Base-by-base conservation (phyloP, 92 coral and sea anemone genomes). In the Zoanthus sansibaricus region DNA sequence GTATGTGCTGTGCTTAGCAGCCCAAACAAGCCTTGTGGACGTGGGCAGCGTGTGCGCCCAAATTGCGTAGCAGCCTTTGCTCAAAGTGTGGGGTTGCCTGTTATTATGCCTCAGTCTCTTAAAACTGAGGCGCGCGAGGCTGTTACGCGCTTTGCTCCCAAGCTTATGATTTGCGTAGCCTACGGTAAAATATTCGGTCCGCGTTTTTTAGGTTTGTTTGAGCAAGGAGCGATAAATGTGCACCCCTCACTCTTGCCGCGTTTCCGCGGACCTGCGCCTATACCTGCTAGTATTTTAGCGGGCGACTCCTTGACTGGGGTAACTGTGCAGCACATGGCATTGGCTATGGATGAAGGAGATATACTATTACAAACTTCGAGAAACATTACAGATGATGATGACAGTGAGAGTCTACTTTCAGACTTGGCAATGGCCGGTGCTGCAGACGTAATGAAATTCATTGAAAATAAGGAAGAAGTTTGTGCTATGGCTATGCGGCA, bases 211-310 rank as follows among this genome's bases (percentile, higher is more conserved):
- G 13, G 10, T 3, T 7, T 33, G 9, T 20, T 56, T 52, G 58
- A 52, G 58, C 5, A 52, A 0, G 73, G 55, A 7, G 64, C 52
- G 4, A 37, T 69, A 77, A 62, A 62, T 18, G 21, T 69, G 11
- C 73, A 62, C 51, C 18, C 86, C 11, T 58, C 86, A 4, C 47
- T 82, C 1, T 25, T 62, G 75, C 86, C 86, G 46, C 64, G 86
- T 11, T 82, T 18, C 51, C 54, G 86, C 11, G 86, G 73, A 0
- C 42, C 73, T 9, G 5, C 86, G 10, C 71, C 75, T 4, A 55
- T 64, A 21, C 79, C 71, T 1, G 72, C 72, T 2, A 37, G 79
- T 6, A 59, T 82, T 33, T 15, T 59, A 20, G 86, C 73, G 1
- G 79, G 79, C 16, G 79, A 75, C 79, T 13, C 1, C 16, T 31